Percentiles rank a stretch among this genome's conserved stretches.
Evolutionary conservation across 2,113 vertebrate genomes (phyloP).

Genomic region (Syrmaticus mikado): DNA sequence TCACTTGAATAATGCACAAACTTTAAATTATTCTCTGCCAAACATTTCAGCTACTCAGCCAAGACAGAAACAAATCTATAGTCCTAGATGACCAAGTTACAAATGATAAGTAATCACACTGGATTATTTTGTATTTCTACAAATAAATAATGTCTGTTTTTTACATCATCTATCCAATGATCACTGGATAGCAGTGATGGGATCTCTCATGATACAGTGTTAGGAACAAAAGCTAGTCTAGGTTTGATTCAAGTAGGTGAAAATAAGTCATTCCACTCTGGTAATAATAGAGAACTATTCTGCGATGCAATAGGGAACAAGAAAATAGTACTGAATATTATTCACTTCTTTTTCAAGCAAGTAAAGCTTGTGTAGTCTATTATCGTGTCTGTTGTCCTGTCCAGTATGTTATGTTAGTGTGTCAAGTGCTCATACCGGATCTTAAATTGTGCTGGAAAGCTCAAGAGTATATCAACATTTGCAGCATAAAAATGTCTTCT

Average conservation of each 20-base stretch:
- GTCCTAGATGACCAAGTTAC: background rate
- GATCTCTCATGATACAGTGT: background rate
- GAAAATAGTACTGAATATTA: background rate
- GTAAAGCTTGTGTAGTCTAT: background rate
- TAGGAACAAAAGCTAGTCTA: background rate
- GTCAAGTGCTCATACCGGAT: slow-evolving; percentile 22
- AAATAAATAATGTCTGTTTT: background rate
- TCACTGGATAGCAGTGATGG: background rate
- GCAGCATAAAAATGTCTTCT: slow-evolving; percentile 43
- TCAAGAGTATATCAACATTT: slow-evolving; percentile 59
- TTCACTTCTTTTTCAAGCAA: slow-evolving; percentile 14
- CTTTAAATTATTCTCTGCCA: background rate
- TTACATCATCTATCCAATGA: background rate
- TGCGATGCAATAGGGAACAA: background rate
- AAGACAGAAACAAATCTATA: background rate
- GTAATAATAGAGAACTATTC: background rate
- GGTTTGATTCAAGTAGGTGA: background rate
- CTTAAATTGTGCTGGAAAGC: slow-evolving; percentile 59
- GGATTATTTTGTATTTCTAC: background rate
- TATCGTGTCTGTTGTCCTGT: background rate
- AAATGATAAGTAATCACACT: background rate
- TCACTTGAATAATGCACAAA: background rate
- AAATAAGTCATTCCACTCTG: background rate
- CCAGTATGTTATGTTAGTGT: background rate
- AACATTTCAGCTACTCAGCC: background rate